phyloP scores from a whole-genome alignment of 2,113 vertebrate species.

The Nerophis lumbriciformis region DNA sequence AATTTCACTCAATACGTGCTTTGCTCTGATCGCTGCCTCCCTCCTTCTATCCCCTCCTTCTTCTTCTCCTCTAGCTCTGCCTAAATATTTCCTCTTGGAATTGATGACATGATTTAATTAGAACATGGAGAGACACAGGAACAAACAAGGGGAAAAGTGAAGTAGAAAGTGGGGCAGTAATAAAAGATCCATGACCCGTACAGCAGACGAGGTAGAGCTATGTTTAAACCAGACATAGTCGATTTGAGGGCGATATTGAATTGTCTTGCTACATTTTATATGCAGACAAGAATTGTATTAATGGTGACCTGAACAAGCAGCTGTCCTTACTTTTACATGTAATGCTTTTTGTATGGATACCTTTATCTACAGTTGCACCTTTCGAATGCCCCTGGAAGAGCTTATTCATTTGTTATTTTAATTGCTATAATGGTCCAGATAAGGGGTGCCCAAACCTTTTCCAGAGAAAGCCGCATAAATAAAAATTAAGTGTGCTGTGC shows the following conservation, averaged over 20 bases:
- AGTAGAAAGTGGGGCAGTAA: conserved; percentile 40
- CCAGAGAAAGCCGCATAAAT: too few species aligned
- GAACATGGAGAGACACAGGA: conserved; percentile 37
- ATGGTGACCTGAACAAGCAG: conserved; percentile 20
- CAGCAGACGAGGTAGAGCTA: conserved; percentile 47
- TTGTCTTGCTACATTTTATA: conserved; percentile 26
- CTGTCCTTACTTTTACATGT: conserved; percentile 4
- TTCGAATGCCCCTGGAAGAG: too few species aligned
- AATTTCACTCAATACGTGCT: conserved; percentile 48
- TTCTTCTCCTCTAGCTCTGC: conserved; percentile 13
- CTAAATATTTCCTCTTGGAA: conserved; percentile 46
- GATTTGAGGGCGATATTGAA: conserved; percentile 43
- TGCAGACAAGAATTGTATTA: conserved; percentile 13
- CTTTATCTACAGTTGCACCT: too few species aligned
- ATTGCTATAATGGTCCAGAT: too few species aligned
- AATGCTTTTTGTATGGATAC: too few species aligned
- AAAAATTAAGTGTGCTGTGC: too few species aligned
- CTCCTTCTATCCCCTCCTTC: conserved; percentile 5
- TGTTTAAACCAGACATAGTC: conserved; percentile 50
- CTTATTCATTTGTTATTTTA: too few species aligned
- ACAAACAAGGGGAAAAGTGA: conserved; percentile 22
- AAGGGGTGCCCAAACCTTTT: too few species aligned
- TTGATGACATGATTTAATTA: conserved; percentile 69
- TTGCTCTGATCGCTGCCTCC: conserved; percentile 37
- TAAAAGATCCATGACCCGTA: conserved; percentile 48